A percentile compares a stretch with the other conserved stretches of the same genome.
Evolutionary conservation across 1,140 invertebrate genomes (phyloP).

Genomic region (Drosophila orena): DNA sequence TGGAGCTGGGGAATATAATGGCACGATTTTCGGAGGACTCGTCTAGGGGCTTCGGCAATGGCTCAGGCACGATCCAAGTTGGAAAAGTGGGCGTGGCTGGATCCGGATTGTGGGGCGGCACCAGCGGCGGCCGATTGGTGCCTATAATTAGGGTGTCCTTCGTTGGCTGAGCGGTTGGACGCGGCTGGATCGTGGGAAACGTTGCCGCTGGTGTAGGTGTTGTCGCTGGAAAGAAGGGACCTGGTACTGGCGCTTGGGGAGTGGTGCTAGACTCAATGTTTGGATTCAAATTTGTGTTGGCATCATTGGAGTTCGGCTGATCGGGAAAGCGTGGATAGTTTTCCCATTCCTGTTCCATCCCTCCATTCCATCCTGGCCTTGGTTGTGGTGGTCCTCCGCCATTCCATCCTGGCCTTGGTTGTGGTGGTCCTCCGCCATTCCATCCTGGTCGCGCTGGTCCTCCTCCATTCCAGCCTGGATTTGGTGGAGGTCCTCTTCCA

Average conservation of each 20-base stretch:
- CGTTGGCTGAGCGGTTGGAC: constrained; percentile 14
- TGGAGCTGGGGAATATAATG: constrained; percentile 54
- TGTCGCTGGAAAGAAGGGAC: constrained; percentile 3
- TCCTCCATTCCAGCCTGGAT: constrained; percentile 7
- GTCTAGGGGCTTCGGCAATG: constrained; percentile 9
- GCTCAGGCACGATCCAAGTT: neutral
- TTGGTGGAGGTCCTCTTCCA: constrained; percentile 4
- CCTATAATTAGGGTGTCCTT: constrained; percentile 48
- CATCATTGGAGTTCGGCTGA: neutral
- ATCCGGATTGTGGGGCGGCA: constrained; percentile 12
- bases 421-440: constrained; percentile 17
- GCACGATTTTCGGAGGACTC: constrained; percentile 24
- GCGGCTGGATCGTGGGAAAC: constrained; percentile 15
- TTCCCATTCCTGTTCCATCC: constrained; percentile 8
- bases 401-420: constrained; percentile 19
- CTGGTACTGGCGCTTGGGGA: neutral
- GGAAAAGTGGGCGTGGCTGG: constrained; percentile 2
- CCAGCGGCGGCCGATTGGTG: constrained; percentile 50
- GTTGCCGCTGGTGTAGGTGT: constrained; percentile 3
- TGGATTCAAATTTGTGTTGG: neutral
- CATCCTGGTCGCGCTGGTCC: constrained; percentile 20
- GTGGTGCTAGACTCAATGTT: neutral
- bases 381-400: constrained; percentile 13
- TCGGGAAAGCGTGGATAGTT: constrained; percentile 14
- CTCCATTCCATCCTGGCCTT: constrained; percentile 23